phyloP scores from a whole-genome alignment of 2,797 vertebrate genomes.

The Dallia pectoralis region DNA sequence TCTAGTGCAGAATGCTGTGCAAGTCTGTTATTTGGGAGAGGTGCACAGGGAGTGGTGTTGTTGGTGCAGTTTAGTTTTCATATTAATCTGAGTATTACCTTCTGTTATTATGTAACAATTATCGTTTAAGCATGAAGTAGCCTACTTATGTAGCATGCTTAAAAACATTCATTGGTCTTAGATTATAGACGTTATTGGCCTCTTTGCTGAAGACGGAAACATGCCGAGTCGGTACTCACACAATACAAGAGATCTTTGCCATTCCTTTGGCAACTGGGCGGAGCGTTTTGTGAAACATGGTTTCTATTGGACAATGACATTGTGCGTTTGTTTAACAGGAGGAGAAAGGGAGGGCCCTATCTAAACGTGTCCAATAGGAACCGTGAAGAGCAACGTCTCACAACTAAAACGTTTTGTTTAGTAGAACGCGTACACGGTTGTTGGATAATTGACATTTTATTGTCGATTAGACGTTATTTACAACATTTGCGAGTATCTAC shows the following conservation, averaged over 20 bases:
- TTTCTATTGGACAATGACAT: no score
- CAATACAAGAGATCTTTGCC: slow-evolving; percentile 13
- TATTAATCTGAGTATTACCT: neutral
- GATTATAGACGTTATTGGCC: neutral
- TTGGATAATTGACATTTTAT: no score
- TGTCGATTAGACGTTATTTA: neutral
- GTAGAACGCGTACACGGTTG: no score
- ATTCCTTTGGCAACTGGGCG: slow-evolving; percentile 19
- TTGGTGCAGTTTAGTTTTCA: neutral
- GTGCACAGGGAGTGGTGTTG: no score
- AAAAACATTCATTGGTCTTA: neutral
- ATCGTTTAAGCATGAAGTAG: no score
- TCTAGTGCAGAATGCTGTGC: slow-evolving; percentile 31
- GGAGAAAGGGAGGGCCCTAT: no score
- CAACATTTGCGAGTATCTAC: neutral
- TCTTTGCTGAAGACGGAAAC: slow-evolving; percentile 8
- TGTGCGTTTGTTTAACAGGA: no score
- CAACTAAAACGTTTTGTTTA: no score
- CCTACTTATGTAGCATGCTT: neutral
- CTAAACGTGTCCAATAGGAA: no score
- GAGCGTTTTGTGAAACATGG: slow-evolving; percentile 9
- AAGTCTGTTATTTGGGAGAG: neutral
- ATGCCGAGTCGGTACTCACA: neutral
- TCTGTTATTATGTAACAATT: neutral
- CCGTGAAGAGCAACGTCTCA: no score